Evolutionary conservation across 2,797 vertebrate species (phyloP).

Genomic region (Intellagama lesueurii): DNA sequence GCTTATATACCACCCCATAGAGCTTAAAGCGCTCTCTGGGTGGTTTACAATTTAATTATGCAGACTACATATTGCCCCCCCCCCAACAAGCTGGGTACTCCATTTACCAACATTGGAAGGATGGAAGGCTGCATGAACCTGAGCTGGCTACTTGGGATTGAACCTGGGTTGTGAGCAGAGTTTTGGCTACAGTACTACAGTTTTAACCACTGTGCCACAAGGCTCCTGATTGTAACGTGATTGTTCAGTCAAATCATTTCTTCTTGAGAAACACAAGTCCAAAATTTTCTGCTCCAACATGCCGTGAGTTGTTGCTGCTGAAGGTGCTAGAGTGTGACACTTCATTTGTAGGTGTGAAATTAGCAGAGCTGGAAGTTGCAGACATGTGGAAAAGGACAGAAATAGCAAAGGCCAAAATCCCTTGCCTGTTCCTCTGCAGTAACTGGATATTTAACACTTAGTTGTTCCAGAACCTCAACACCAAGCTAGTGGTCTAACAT

Average conservation of each 20-base stretch:
- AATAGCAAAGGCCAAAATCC: background rate
- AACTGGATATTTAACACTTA: background rate
- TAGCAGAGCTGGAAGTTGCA: background rate
- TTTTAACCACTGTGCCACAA: too few species aligned
- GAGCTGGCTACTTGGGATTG: too few species aligned
- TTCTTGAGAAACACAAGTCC: background rate
- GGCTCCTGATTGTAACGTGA: too few species aligned
- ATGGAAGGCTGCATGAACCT: too few species aligned
- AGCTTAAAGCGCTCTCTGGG: too few species aligned
- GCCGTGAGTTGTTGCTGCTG: background rate
- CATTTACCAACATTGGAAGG: too few species aligned
- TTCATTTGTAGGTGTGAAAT: background rate
- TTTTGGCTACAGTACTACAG: too few species aligned
- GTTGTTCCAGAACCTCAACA: background rate
- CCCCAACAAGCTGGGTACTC: too few species aligned
- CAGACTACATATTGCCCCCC: too few species aligned
- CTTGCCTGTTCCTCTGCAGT: background rate
- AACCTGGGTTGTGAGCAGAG: too few species aligned
- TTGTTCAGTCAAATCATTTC: background rate
- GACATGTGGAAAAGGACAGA: background rate
- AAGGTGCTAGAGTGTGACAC: background rate
- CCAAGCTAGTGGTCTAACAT: background rate
- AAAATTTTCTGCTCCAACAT: background rate
- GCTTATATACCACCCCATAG: too few species aligned
- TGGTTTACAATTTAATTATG: too few species aligned